phyloP scores from a whole-genome alignment of 2,888 invertebrate genomes.

The Dermolepida albohirtum region DNA sequence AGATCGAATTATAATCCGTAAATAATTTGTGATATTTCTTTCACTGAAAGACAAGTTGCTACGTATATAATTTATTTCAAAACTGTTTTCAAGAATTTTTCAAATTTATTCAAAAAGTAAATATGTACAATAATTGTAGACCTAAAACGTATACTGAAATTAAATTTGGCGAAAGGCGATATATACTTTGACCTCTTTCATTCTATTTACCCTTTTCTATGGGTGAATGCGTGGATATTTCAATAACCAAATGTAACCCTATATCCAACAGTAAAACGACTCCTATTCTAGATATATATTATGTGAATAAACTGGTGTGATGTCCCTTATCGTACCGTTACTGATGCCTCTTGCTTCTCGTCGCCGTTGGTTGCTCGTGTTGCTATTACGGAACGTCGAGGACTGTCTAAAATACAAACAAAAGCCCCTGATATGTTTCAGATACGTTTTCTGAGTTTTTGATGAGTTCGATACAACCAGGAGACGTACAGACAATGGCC shows the following conservation, averaged over 20 bases:
- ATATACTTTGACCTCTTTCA: slow-evolving; percentile 19
- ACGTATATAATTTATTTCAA: too few species aligned
- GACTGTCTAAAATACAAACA: slow-evolving; percentile 11
- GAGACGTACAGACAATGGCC: slow-evolving; percentile 9
- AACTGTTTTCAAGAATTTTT: too few species aligned
- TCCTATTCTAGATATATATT: slow-evolving; percentile 20
- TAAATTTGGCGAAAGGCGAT: slow-evolving; percentile 25
- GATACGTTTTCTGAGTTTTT: slow-evolving; percentile 34
- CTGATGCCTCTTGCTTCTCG: too few species aligned
- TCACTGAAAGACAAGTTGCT: too few species aligned
- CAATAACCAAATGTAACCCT: slow-evolving; percentile 37
- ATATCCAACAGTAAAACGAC: slow-evolving; percentile 36
- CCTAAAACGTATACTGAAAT: neutral
- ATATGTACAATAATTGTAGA: too few species aligned
- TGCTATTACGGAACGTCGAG: neutral
- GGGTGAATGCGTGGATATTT: slow-evolving; percentile 3
- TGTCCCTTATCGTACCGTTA: slow-evolving; percentile 21
- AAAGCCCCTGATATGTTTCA: slow-evolving; percentile 33
- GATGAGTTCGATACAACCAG: slow-evolving; percentile 27
- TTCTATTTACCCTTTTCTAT: slow-evolving; percentile 1
- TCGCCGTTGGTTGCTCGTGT: too few species aligned
- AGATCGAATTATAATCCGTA: too few species aligned
- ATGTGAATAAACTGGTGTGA: slow-evolving; percentile 29
- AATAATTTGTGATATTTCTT: too few species aligned
- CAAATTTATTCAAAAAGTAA: too few species aligned